These are phyloP conservation scores for Cynaeus angustus DNA, from an alignment of 2,888 invertebrate genomes.

Conservation along the genomic window DNA sequence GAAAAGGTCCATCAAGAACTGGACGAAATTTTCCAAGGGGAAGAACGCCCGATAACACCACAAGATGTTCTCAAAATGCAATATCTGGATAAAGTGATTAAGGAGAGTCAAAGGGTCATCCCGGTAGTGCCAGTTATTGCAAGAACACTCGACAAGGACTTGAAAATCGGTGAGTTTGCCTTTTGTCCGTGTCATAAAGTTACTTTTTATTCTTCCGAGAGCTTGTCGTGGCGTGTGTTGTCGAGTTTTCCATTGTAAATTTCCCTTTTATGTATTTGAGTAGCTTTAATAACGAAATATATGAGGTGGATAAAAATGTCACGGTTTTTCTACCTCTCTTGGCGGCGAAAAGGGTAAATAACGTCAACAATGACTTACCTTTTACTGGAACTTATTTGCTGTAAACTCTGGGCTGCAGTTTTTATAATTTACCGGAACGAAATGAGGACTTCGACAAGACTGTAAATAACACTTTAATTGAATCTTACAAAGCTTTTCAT, in stretches of 20 bases:
- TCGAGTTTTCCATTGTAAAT: conserved; percentile 11
- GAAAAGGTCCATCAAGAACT: conserved; percentile 66
- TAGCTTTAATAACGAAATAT: conserved; percentile 26
- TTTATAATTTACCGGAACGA: conserved; percentile 11
- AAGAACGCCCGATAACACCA: conserved; percentile 62
- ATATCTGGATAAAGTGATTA: conserved; percentile 67
- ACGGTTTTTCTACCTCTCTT: neutral
- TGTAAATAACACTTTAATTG: conserved; percentile 29
- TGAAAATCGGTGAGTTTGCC: conserved; percentile 61
- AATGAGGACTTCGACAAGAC: conserved; percentile 1
- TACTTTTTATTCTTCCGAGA: conserved; percentile 14
- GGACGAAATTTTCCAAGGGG: conserved; percentile 62
- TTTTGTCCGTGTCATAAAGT: conserved; percentile 8
- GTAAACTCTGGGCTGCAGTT: neutral
- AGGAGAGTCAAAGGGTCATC: conserved; percentile 65
- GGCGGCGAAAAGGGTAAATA: conserved; percentile 14
- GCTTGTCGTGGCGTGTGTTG: neutral
- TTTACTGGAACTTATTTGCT: conserved; percentile 26
- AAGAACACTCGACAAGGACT: conserved; percentile 61
- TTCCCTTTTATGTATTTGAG: conserved; percentile 23
- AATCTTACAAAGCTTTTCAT: neutral
- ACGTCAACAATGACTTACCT: conserved; percentile 17
- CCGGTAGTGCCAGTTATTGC: conserved; percentile 65
- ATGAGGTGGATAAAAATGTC: conserved; percentile 38
- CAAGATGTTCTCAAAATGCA: conserved; percentile 66